Conservation (phyloP, 2,113 vertebrate genomes). For the Rhinolophus sinicus region DNA sequence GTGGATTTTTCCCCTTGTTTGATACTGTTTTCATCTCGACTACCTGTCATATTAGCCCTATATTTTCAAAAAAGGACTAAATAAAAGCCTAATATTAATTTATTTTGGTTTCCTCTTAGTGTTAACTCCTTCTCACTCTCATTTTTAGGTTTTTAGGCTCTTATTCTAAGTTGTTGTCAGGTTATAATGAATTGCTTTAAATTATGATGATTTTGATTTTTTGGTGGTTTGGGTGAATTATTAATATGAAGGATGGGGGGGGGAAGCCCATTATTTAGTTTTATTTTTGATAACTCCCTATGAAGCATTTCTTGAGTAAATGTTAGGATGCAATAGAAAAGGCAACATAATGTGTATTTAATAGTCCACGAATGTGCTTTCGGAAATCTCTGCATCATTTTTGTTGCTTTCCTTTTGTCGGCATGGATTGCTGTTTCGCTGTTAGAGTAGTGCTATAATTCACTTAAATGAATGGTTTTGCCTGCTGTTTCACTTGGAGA, state of each 20-base stretch:
- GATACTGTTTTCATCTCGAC: constrained; percentile 32
- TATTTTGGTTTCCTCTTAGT: constrained; percentile 46
- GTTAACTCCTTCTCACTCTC: constrained; percentile 46
- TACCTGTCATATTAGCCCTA: not conserved
- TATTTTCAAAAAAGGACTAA: constrained; percentile 49
- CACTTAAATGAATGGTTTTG: constrained; percentile 70
- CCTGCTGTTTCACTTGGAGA: constrained; percentile 62
- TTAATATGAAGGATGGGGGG: constrained; percentile 54
- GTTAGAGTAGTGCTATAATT: constrained; percentile 63
- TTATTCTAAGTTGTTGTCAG: constrained; percentile 52
- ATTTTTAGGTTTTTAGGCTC: constrained; percentile 52
- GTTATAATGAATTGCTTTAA: constrained; percentile 68
- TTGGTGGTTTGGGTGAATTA: constrained; percentile 63
- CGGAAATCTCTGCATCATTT: constrained; percentile 68
- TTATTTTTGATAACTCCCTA: constrained; percentile 66
- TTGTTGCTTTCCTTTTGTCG: constrained; percentile 62
- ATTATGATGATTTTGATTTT: constrained; percentile 70
- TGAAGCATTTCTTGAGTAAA: constrained; percentile 58
- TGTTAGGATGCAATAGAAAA: constrained; percentile 68
- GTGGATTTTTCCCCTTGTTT: not conserved
- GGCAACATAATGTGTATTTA: constrained; percentile 74
- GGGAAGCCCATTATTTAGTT: constrained; percentile 62
- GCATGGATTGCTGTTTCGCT: constrained; percentile 74
- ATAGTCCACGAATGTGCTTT: constrained; percentile 55
- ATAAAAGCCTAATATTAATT: constrained; percentile 47